phyloP scores from a whole-genome alignment of 2,888 invertebrate species.

The Lucinisca nassula region DNA sequence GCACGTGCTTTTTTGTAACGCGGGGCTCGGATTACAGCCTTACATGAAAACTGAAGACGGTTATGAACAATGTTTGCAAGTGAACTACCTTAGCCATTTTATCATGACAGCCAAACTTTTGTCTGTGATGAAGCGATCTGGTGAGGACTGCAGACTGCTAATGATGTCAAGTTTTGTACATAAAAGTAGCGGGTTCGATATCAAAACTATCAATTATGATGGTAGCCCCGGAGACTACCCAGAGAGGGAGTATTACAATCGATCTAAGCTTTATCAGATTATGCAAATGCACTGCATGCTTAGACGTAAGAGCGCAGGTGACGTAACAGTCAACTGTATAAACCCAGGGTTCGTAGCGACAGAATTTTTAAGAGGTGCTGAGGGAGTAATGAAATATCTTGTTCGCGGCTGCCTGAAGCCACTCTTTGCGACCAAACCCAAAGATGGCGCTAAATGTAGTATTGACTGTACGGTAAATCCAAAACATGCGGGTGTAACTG shows the following conservation, averaged over 20 bases:
- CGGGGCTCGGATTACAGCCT: conserved; percentile 46
- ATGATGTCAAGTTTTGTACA: conserved; percentile 73
- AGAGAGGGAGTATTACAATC: conserved; percentile 58
- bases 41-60: conserved; percentile 2
- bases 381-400: background rate
- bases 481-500: background rate
- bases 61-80: conserved; percentile 39
- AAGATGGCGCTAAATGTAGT: background rate
- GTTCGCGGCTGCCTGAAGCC: background rate
- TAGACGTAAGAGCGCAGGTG: background rate
- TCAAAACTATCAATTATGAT: conserved; percentile 66
- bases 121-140: conserved; percentile 69
- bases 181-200: conserved; percentile 43
- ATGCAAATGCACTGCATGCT: background rate
- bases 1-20: conserved; percentile 64
- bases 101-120: conserved; percentile 73
- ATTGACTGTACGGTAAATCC: background rate
- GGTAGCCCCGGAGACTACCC: conserved; percentile 41
- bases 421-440: background rate
- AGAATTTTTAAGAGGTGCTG: background rate
- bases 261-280: conserved; percentile 68
- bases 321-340: background rate
- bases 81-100: conserved; percentile 78
- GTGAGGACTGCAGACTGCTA: conserved; percentile 74
- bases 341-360: background rate